A percentile compares a stretch with the other conserved stretches of the same genome.
Evolutionary conservation across 2,797 vertebrate genomes (phyloP).

Genomic region (Pangasius sanitwongsei): DNA sequence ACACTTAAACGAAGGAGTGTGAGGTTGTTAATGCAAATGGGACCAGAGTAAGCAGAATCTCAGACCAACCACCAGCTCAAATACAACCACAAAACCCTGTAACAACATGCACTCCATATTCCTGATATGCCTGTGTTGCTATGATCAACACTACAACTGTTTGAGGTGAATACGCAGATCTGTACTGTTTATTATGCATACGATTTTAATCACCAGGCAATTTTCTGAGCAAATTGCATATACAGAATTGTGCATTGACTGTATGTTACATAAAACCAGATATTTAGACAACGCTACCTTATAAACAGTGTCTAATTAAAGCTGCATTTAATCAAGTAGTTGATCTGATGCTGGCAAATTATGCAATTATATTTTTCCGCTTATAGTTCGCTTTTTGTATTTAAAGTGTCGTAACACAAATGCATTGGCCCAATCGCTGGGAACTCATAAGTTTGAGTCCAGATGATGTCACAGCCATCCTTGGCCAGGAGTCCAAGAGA

Average conservation of each 20-base stretch:
- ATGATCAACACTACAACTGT: neutral
- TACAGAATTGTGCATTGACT: neutral
- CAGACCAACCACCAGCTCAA: conserved; percentile 8
- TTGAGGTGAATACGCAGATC: neutral
- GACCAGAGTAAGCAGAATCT: conserved; percentile 41
- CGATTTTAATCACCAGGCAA: neutral
- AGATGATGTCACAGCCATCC: neutral
- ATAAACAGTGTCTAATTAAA: neutral
- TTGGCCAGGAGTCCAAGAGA: neutral
- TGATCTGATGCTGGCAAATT: neutral
- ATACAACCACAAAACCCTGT: conserved; percentile 7
- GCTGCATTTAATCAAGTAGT: neutral
- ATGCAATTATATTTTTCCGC: neutral
- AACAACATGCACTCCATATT: neutral
- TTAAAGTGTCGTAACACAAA: neutral
- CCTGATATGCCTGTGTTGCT: neutral
- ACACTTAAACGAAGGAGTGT: conserved; percentile 21
- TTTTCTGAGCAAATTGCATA: neutral
- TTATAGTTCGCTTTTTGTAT: neutral
- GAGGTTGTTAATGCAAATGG: conserved; percentile 51
- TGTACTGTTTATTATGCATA: neutral
- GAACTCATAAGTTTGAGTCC: neutral
- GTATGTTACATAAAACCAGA: neutral
- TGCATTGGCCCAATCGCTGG: neutral
- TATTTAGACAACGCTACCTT: neutral